These are phyloP conservation scores for Julus scandinavius DNA, from an alignment of 2,888 invertebrate genomes.

Conservation along the genomic window DNA sequence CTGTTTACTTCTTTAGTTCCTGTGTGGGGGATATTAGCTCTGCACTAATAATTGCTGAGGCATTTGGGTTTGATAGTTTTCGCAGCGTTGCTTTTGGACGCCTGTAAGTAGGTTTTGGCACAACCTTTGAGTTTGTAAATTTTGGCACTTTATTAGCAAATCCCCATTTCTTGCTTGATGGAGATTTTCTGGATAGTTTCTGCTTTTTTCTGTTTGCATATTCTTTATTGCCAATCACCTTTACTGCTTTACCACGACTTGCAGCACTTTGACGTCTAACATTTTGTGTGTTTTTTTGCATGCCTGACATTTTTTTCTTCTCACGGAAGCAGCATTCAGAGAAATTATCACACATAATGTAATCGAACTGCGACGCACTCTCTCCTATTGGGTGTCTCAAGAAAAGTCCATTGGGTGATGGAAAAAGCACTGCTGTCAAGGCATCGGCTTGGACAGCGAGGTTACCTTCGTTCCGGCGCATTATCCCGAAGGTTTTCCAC, in stretches of 20 bases:
- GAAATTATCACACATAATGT: neutral
- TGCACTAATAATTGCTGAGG: neutral
- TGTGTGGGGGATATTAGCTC: neutral
- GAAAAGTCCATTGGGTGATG: constrained; percentile 25
- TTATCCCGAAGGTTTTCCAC: neutral
- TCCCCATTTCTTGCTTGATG: neutral
- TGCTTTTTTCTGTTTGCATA: neutral
- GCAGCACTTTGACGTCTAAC: neutral
- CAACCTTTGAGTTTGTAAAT: neutral
- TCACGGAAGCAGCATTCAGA: neutral
- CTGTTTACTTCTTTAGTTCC: neutral
- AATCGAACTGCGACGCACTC: neutral
- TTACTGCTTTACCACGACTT: neutral
- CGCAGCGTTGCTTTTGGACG: neutral
- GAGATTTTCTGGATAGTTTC: neutral
- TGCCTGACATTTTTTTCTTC: neutral
- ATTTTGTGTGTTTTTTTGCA: neutral
- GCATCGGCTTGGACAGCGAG: neutral
- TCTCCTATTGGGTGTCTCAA: neutral
- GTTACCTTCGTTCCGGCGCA: neutral
- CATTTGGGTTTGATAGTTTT: neutral
- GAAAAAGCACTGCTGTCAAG: neutral
- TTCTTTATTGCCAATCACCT: neutral
- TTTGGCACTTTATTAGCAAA: neutral
- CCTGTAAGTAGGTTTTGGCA: neutral